These are phyloP conservation scores for Sepiola atlantica DNA, from an alignment of 2,888 invertebrate genomes.

Conservation along the genomic window DNA sequence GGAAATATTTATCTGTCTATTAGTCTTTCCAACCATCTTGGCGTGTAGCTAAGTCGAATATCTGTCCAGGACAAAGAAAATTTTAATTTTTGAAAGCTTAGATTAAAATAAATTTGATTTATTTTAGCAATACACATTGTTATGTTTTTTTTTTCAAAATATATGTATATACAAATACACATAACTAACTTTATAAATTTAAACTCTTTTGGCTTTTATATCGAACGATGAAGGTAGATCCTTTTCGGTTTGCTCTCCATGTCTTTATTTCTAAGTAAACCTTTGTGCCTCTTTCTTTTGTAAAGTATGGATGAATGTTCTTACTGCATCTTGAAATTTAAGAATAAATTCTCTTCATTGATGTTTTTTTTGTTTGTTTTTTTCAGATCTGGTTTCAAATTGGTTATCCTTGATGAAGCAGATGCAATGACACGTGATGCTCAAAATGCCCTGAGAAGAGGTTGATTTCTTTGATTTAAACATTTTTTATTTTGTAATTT, in stretches of 20 bases:
- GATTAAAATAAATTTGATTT: too few relatives aligned
- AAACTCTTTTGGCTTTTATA: too few relatives aligned
- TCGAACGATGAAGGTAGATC: background rate
- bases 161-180: too few relatives aligned
- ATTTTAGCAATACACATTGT: too few relatives aligned
- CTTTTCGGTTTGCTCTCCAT: background rate
- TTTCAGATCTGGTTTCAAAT: slow-evolving; percentile 85
- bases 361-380: background rate
- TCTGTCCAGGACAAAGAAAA: too few relatives aligned
- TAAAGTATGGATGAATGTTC: background rate
- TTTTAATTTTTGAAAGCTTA: too few relatives aligned
- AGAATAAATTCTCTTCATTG: background rate
- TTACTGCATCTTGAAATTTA: too few relatives aligned
- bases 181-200: too few relatives aligned
- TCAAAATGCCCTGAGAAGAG: slow-evolving; percentile 86
- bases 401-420: slow-evolving; percentile 98
- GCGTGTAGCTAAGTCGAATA: too few relatives aligned
- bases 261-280: background rate
- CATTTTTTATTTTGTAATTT: background rate
- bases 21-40: too few relatives aligned
- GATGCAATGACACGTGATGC: slow-evolving; percentile 99
- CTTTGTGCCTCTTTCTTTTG: background rate
- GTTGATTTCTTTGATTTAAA: slow-evolving; percentile 52
- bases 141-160: too few relatives aligned
- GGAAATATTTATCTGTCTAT: too few relatives aligned